These are phyloP conservation scores for Nowickia ferox DNA, from an alignment of 2,888 invertebrate genomes.

Conservation along the genomic window DNA sequence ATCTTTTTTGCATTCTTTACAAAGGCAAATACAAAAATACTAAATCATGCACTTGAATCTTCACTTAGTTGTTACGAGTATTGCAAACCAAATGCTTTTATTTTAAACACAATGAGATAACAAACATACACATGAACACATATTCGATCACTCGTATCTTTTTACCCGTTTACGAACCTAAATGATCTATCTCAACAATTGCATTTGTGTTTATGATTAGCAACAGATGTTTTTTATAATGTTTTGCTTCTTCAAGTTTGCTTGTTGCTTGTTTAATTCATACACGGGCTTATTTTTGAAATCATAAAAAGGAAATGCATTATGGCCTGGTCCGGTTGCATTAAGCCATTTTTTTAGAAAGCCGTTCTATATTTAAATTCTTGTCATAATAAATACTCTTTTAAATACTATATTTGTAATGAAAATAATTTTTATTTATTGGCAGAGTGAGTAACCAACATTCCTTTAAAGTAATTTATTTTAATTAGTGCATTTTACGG, in stretches of 20 bases:
- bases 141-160: neutral
- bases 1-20: slow-evolving; percentile 16
- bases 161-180: slow-evolving; percentile 28
- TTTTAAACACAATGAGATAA: slow-evolving; percentile 1
- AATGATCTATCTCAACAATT: slow-evolving; percentile 45
- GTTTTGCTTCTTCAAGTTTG: neutral
- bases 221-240: slow-evolving; percentile 51
- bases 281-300: neutral
- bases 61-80: slow-evolving; percentile 59
- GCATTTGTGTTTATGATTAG: slow-evolving; percentile 24
- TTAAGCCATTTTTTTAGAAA: slow-evolving; percentile 60
- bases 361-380: slow-evolving; percentile 43
- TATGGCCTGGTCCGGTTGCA: slow-evolving; percentile 52
- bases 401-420: slow-evolving; percentile 2
- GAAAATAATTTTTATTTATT: neutral
- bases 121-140: neutral
- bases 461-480: neutral
- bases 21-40: slow-evolving; percentile 8
- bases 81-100: slow-evolving; percentile 43
- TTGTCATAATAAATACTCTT: neutral
- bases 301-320: slow-evolving; percentile 54
- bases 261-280: neutral
- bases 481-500: too few relatives aligned
- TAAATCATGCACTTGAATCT: slow-evolving; percentile 67
- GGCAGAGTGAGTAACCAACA: neutral